Evolutionary conservation across 1,140 invertebrate genomes (phyloP).

Genomic region (Drosophila ambigua): DNA sequence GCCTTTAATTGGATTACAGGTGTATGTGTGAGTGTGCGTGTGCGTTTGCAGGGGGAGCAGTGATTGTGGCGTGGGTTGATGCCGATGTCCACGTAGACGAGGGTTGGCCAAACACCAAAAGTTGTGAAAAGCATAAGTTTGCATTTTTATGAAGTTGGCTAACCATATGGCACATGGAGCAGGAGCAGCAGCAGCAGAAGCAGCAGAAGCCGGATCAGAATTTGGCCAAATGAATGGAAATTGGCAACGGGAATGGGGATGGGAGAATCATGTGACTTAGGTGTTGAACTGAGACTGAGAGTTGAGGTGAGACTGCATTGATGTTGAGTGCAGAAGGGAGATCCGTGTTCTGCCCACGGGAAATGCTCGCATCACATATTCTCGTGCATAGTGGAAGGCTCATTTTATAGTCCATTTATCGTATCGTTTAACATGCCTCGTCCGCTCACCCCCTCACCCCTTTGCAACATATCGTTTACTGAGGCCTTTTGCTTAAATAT

Average conservation of each 20-base stretch:
- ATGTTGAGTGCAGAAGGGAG: conserved; percentile 3
- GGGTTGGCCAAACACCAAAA: conserved; percentile 58
- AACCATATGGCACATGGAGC: conserved; percentile 56
- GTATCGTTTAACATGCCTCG: conserved; percentile 42
- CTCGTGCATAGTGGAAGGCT: not conserved
- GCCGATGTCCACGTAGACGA: conserved; percentile 34
- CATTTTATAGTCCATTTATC: conserved; percentile 50
- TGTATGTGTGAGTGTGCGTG: conserved; percentile 50
- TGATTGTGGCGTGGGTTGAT: conserved; percentile 30
- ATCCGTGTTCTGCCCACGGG: not conserved
- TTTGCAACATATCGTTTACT: not conserved
- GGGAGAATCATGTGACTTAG: conserved; percentile 5
- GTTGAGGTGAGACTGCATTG: conserved; percentile 22
- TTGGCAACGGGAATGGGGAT: not conserved
- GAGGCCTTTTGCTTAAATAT: conserved; percentile 69
- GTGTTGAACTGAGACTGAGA: conserved; percentile 25
- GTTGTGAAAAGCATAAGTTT: conserved; percentile 80
- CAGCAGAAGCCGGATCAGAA: not conserved
- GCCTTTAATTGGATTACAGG: conserved; percentile 83
- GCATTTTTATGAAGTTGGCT: conserved; percentile 79
- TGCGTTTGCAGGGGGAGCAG: conserved; percentile 43
- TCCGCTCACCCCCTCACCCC: not conserved
- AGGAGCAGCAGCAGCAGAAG: not conserved
- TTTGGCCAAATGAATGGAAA: conserved; percentile 6
- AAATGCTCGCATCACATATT: not conserved